Evolutionary conservation across 2,888 invertebrate genomes (phyloP), one percentile per base, ranked within the genome.

Genomic region (Perdita meconis): DNA sequence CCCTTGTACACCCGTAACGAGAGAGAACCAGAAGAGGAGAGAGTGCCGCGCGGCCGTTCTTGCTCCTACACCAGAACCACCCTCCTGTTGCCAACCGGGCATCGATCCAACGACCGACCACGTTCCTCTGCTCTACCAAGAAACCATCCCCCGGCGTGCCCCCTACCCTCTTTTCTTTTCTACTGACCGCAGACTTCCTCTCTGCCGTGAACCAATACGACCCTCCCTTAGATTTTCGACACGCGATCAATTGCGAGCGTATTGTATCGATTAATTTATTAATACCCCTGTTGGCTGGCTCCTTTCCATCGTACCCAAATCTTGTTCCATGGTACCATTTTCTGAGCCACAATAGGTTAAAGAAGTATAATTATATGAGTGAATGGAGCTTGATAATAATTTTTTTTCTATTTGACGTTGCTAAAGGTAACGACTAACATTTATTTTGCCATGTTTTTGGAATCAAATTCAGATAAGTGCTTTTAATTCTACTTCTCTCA

Each of bases 51-150:
- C 63, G 74, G 47, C 51, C 66, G 76, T 76, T 75, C 77, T 81
- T 76, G 70, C 64, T 64, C 65, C 67, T 65, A 61, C 34, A 78
- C 73, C 51, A 72, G 59, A 67, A 68, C 74, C 82, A 85, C 87
- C 83, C 85, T 89, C 75, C 83, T 89, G 90, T 90, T 90, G 88
- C 89, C 90, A 90, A 87, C 90, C 88, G 80, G 86, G 83, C 87
- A 91, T 91, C 89, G 90, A 90, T 90, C 89, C 90, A 90, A 90
- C 90, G 75, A 85, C 79, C 78, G 75, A 84, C 87, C 82, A 82
- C 81, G 82, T 82, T 87, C 68, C 67, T 71, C 72, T 53, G 74
- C 59, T 77, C 55, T 79, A 84, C 55, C 75, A 73, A 86, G 73
- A 75, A 78, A 86, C 53, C 75, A 74, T 75, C 70, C 78, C 69